Percentiles rank a stretch among this genome's conserved stretches.
These are phyloP conservation scores for Gymnoscopelus braueri DNA, from an alignment of 2,797 vertebrate genomes.

Conservation along the genomic window DNA sequence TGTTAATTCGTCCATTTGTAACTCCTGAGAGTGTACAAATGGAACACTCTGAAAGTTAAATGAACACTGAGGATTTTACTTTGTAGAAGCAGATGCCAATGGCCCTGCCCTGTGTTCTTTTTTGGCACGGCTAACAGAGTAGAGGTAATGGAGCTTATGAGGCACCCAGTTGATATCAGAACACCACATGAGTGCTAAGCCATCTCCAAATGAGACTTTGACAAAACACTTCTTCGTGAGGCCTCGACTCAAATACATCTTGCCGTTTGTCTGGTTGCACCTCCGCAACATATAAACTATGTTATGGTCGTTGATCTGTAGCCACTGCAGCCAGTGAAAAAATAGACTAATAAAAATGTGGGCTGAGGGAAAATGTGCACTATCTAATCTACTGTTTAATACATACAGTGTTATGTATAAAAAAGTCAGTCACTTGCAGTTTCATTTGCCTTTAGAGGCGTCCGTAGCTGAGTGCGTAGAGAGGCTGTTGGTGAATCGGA, in stretches of 20 bases:
- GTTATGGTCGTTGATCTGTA: not conserved
- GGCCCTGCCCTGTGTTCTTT: not conserved
- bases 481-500: no score
- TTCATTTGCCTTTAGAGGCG: not conserved
- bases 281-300: not conserved
- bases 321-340: not conserved
- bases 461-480: no score
- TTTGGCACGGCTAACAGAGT: constrained; percentile 21
- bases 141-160: constrained; percentile 12
- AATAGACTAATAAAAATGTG: no score
- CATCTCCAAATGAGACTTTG: constrained; percentile 2
- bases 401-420: no score
- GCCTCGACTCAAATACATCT: constrained; percentile 6
- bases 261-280: constrained; percentile 2
- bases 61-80: no score
- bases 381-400: not conserved
- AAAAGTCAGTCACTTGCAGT: not conserved
- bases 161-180: not conserved
- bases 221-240: constrained; percentile 15
- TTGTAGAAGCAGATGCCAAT: not conserved
- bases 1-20: no score
- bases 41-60: no score
- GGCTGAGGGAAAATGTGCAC: not conserved
- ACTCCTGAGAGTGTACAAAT: no score
- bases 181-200: constrained; percentile 15